Evolutionary conservation across 2,888 invertebrate species (phyloP), one percentile per base, ranked within the genome.

Genomic region (Apeira syringaria): DNA sequence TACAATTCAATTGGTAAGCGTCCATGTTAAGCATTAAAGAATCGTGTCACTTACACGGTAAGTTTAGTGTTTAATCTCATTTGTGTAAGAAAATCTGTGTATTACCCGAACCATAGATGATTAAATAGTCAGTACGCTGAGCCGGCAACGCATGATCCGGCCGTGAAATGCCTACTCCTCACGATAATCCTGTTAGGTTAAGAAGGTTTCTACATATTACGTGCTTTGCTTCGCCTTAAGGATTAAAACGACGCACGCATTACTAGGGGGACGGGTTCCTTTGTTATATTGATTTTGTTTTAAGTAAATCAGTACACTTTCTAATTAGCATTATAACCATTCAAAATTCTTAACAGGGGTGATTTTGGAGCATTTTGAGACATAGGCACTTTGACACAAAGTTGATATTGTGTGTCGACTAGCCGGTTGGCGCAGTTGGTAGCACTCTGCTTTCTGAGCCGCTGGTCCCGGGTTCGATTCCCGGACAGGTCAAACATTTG

Each of bases 201-300:
- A 92, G 92, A 92, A 92, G 92, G 92, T 92, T 92, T 92, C 92
- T 91, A 91, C 92, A 92, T 92, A 92, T 92, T 92, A 92, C 91
- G 89, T 92, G 92, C 91, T 92, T 92, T 92, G 91, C 88, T 88
- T 81, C 91, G 92, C 91, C 92, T 92, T 92, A 91, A 89, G 92
- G 92, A 92, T 92, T 92, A 92, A 87, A 88, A 85, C 87, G 80
- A 75, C 80, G 70, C 76, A 44, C 49, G 48, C 52, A 49, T 37
- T 47, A 34, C 45, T 22, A 28, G 31, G 43, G 38, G 38, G 34
- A 38, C 13, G 11, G 24, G 44, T 38, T 34, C 44, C 44, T 38
- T 33, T 38, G 32, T 32, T 25, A 8, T 44, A 44, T 44, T 38
- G 44, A 44, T 44, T 44, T 44, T 38, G 44, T 38, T 44, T 33